phyloP scores from a whole-genome alignment of 2,888 invertebrate species.

The Tineola bisselliella region DNA sequence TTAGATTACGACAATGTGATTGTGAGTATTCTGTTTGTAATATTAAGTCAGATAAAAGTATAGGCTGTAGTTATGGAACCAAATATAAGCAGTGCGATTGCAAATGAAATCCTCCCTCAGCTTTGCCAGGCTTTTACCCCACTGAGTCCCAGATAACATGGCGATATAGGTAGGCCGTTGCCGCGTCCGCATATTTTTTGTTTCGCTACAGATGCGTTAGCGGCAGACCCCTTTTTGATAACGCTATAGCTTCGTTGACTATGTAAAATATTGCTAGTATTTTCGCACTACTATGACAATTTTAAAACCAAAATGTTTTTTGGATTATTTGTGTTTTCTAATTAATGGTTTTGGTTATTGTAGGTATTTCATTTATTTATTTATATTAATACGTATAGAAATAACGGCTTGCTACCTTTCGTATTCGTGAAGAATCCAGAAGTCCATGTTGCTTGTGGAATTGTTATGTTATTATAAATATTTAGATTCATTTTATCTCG shows the following conservation, averaged over 20 bases:
- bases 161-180: conserved; percentile 4
- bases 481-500: too few species aligned
- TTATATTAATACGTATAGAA: too few species aligned
- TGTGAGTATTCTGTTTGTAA: too few species aligned
- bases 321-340: too few species aligned
- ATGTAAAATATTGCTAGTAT: conserved; percentile 10
- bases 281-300: conserved; percentile 1
- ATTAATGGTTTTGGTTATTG: too few species aligned
- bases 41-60: too few species aligned
- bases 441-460: too few species aligned
- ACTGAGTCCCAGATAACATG: not conserved
- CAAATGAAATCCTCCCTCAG: conserved; percentile 8
- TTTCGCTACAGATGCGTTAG: conserved; percentile 12
- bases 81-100: not conserved
- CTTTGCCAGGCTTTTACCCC: not conserved
- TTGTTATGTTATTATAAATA: too few species aligned
- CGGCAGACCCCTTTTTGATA: conserved; percentile 14
- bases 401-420: too few species aligned
- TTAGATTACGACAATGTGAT: too few species aligned
- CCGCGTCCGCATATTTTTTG: conserved; percentile 14
- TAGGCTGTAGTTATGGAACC: not conserved
- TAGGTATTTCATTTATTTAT: too few species aligned
- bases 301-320: not conserved
- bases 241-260: conserved; percentile 12
- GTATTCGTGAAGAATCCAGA: too few species aligned